These are phyloP conservation scores for Lasioglossum leucozonium DNA, from an alignment of 2,888 invertebrate genomes.

Conservation along the genomic window DNA sequence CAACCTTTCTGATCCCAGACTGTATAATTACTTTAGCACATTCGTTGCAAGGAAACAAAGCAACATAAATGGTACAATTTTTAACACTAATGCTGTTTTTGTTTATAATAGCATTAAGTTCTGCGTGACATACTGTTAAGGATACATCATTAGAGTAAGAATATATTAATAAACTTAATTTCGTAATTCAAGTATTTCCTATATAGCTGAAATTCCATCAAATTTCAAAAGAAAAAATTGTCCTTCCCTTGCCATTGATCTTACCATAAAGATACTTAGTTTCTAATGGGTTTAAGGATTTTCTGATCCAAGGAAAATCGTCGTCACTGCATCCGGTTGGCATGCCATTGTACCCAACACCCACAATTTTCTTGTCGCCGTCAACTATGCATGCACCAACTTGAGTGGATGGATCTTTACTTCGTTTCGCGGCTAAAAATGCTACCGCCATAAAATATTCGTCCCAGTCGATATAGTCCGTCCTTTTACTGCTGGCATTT, in stretches of 20 bases:
- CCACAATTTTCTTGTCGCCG: conserved; percentile 93
- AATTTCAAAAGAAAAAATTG: not conserved
- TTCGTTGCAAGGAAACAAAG: conserved; percentile 98
- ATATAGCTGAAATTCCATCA: not conserved
- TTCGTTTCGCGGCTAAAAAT: conserved; percentile 94
- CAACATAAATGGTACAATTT: conserved; percentile 94
- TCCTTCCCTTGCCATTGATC: conserved; percentile 49
- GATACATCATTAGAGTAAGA: not conserved
- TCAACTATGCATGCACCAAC: conserved; percentile 98
- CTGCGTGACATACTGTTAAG: conserved; percentile 96
- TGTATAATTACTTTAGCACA: conserved; percentile 99
- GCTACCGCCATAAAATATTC: conserved; percentile 99
- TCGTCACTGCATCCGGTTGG: conserved; percentile 96
- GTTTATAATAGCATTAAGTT: conserved; percentile 98
- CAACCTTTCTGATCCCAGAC: conserved; percentile 92
- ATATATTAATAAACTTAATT: not conserved
- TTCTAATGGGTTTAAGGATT: conserved; percentile 87
- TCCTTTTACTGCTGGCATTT: conserved; percentile 85
- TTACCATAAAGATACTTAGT: conserved; percentile 95
- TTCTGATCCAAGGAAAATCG: conserved; percentile 94
- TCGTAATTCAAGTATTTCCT: not conserved
- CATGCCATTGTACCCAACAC: conserved; percentile 99
- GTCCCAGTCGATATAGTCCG: conserved; percentile 92
- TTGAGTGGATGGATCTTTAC: conserved; percentile 97
- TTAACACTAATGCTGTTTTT: conserved; percentile 92